Evolutionary conservation across 1,140 invertebrate species (phyloP).

Genomic region (Solenopsis invicta): DNA sequence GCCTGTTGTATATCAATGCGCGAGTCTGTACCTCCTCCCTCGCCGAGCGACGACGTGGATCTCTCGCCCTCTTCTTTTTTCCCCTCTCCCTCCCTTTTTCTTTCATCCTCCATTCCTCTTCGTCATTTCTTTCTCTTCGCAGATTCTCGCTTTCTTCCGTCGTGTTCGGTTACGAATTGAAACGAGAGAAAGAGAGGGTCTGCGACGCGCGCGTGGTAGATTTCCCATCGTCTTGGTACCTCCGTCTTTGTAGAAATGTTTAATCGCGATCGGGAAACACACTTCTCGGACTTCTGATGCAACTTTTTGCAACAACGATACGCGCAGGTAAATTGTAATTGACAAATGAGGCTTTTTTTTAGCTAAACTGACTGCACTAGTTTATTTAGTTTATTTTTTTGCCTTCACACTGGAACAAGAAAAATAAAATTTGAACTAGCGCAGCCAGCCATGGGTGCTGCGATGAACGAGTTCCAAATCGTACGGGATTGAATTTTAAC

Average conservation of each 20-base stretch:
- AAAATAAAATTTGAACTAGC: too few species aligned
- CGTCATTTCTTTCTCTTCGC: not conserved
- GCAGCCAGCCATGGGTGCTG: too few species aligned
- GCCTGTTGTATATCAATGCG: conserved; percentile 79
- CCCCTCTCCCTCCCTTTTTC: not conserved
- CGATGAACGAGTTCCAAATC: not conserved
- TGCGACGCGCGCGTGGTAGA: conserved; percentile 4
- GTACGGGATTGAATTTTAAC: not conserved
- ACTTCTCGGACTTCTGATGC: conserved; percentile 39
- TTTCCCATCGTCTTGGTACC: not conserved
- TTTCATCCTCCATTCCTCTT: conserved; percentile 50
- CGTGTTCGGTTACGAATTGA: not conserved
- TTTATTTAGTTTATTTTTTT: too few species aligned
- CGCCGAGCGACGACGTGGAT: conserved; percentile 37
- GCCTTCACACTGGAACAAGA: too few species aligned
- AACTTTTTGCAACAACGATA: not conserved
- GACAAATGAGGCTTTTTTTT: too few species aligned
- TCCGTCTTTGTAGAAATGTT: not conserved
- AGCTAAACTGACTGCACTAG: too few species aligned
- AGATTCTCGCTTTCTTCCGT: not conserved
- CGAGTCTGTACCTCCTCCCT: conserved; percentile 53
- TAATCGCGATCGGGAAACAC: conserved; percentile 12
- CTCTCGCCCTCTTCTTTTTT: not conserved
- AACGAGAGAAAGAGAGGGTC: not conserved
- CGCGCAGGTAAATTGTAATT: conserved; percentile 45